Percentiles rank a stretch among this genome's conserved stretches.
Conservation (phyloP, 2,113 vertebrate species). For the Rhynchomys soricoides region DNA sequence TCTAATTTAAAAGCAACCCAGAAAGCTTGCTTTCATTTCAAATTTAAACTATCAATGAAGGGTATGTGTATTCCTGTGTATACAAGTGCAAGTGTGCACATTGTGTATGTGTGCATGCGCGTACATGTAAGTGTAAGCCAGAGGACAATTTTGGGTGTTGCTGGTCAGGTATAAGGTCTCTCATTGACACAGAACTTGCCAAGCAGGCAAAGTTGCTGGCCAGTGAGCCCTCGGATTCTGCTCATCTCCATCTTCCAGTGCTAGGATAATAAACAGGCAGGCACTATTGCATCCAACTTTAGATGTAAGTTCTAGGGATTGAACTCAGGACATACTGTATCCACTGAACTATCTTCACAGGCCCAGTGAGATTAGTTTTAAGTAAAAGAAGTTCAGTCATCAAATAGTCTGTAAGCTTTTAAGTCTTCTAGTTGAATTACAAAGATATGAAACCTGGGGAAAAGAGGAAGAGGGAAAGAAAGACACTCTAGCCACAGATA, state of each 20-base stretch:
- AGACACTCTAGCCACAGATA: not conserved
- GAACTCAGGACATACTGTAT: not conserved
- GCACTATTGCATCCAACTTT: not conserved
- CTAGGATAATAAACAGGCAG: not conserved
- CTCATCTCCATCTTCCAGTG: not conserved
- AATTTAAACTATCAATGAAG: constrained; percentile 15
- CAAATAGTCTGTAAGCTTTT: not conserved
- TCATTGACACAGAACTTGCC: not conserved
- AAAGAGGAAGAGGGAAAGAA: constrained; percentile 8
- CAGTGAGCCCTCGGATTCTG: not conserved
- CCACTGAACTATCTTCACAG: not conserved
- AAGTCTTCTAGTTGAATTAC: not conserved
- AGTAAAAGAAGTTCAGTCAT: not conserved
- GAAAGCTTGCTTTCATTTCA: constrained; percentile 59
- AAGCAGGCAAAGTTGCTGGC: not conserved
- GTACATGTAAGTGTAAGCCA: not conserved
- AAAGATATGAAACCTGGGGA: not conserved
- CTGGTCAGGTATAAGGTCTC: not conserved
- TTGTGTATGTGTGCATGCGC: too few relatives aligned
- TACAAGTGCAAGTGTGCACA: not conserved
- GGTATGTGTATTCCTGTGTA: not conserved
- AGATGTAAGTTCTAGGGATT: not conserved
- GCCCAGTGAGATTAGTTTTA: constrained; percentile 17
- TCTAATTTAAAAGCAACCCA: not conserved
- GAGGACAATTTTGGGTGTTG: not conserved